Evolutionary conservation across 37 sponge, comb jelly and placozoan genomes (phyloP), one percentile per base, ranked within the genome.

Genomic region (Sycon ciliatum): DNA sequence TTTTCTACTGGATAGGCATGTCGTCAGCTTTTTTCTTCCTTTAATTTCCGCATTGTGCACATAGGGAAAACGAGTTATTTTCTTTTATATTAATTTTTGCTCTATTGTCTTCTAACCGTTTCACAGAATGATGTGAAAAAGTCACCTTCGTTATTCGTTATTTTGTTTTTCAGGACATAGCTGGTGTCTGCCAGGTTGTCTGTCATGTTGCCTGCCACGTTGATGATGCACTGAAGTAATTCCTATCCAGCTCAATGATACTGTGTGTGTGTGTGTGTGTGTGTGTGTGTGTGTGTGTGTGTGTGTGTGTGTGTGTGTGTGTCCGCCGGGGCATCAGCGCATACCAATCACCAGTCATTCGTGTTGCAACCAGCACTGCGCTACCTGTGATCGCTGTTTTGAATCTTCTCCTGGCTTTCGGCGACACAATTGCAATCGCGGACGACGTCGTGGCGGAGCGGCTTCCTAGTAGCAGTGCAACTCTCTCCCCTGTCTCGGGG

Each of bases 261-360:
- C 34, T 68, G 69, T 52, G 68, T 65, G 55, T 76, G 77, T 68
- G 57, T 68, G 60, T 77, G 61, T 23, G 69, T 68, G 64, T 74
- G 62, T 60, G 75, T 75, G 65, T 62, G n/a, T 36, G 76, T 75
- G 39, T 75, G 76, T 75, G 64, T 74, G 75, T 62, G 57, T 75
- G 65, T 64, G 56, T 76, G 76, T 65, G 56, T 65, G 67, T 76
- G 67, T 65, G 67, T 66, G 56, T 46, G 67, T 40, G 56, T 42
- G 55, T 65, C 53, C 65, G 67, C 42, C 34, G 32, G 53, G 29
- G 35, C 30, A 63, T 65, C 18, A 30, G n/a, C 53, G 31, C 40
- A 23, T 29, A 53, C 23, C 6, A 31, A 69, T 40, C 36, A 18
- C 16, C 4, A 32, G 68, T 32, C n/a, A n/a, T n/a, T n/a, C n/a